These are phyloP conservation scores for Lysandra coridon DNA, from an alignment of 2,888 invertebrate genomes.

Conservation along the genomic window DNA sequence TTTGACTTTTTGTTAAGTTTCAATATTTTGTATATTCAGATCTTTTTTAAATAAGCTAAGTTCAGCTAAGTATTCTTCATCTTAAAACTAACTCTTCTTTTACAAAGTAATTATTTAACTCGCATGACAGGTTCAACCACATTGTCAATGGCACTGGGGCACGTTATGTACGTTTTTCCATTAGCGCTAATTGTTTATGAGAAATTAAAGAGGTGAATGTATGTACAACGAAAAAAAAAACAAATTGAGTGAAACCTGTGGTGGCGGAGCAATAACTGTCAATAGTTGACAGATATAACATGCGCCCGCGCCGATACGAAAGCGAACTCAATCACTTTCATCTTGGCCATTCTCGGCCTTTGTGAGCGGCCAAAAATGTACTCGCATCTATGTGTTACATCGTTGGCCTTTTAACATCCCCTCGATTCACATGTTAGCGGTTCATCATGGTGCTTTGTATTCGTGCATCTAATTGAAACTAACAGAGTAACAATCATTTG, in stretches of 20 bases:
- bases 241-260: constrained; percentile 42
- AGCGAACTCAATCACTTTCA: constrained; percentile 75
- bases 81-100: not conserved
- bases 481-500: not conserved
- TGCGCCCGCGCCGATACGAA: constrained; percentile 48
- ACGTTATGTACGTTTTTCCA: constrained; percentile 13
- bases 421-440: constrained; percentile 38
- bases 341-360: constrained; percentile 61
- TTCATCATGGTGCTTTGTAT: constrained; percentile 5
- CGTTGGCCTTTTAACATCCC: constrained; percentile 42
- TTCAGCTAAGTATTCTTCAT: not conserved
- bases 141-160: constrained; percentile 3
- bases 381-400: constrained; percentile 76
- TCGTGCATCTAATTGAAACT: not conserved
- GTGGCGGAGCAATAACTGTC: constrained; percentile 48
- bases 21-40: too few relatives aligned
- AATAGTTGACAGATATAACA: constrained; percentile 47
- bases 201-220: constrained; percentile 37
- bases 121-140: not conserved
- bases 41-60: not conserved
- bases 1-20: not conserved
- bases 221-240: constrained; percentile 37
- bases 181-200: constrained; percentile 23
- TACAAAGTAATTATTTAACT: not conserved
- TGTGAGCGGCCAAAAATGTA: constrained; percentile 61